These are phyloP conservation scores for Zaprionus nigranus DNA, from an alignment of 1,140 invertebrate species.

Conservation along the genomic window DNA sequence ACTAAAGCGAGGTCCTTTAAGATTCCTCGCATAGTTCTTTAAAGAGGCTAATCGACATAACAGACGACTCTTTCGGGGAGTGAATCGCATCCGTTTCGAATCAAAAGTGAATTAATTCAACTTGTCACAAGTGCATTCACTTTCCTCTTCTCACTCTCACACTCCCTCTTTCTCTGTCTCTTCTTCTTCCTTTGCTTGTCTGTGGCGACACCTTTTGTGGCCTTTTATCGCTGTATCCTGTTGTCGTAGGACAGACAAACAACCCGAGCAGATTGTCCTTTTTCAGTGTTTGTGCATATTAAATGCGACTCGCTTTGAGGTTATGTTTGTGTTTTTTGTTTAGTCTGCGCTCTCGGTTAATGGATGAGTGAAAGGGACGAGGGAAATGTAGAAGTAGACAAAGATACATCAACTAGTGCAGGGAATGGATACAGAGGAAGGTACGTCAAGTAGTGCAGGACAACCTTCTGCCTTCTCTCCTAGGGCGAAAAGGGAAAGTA, in stretches of 20 bases:
- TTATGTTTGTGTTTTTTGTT: conserved; percentile 56
- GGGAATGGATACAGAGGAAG: neutral
- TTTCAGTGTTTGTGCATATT: conserved; percentile 67
- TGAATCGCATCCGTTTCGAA: conserved; percentile 40
- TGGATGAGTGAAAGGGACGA: conserved; percentile 14
- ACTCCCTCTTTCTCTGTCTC: neutral
- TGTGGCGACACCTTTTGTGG: neutral
- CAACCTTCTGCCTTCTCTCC: neutral
- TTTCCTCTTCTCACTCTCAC: neutral
- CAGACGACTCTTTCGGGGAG: neutral
- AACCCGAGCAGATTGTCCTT: conserved; percentile 55
- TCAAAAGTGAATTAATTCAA: conserved; percentile 65
- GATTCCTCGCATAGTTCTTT: conserved; percentile 35
- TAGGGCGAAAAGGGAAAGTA: conserved; percentile 30
- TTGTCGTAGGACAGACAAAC: conserved; percentile 27
- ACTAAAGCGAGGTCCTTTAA: conserved; percentile 27
- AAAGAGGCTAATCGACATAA: conserved; percentile 44
- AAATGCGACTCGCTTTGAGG: conserved; percentile 60
- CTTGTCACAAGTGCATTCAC: conserved; percentile 47
- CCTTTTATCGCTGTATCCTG: conserved; percentile 5
- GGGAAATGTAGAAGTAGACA: neutral
- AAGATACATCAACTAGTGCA: neutral
- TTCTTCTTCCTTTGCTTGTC: neutral
- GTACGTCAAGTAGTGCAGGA: neutral
- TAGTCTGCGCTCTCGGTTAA: conserved; percentile 21